A percentile compares a stretch with the other conserved stretches of the same genome.
Conservation (phyloP, 2,888 invertebrate species). For the Ferdinandea cuprea region DNA sequence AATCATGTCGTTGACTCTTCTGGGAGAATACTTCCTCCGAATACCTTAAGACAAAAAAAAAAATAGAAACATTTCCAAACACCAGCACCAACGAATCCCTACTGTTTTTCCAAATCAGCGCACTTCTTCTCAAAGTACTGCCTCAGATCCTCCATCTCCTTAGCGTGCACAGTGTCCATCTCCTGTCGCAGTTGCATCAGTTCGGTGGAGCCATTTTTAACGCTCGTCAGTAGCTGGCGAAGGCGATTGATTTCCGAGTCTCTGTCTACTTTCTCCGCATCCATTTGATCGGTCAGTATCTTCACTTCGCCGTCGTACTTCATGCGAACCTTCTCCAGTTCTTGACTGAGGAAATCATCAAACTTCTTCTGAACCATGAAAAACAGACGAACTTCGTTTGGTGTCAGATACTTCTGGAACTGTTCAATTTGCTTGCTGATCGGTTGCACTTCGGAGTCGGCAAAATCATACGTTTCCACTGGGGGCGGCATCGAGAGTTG, state of each 20-base stretch:
- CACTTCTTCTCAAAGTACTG: slow-evolving; percentile 92
- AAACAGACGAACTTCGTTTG: slow-evolving; percentile 82
- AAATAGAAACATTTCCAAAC: slow-evolving; percentile 13
- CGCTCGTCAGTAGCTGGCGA: slow-evolving; percentile 84
- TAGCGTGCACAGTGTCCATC: slow-evolving; percentile 87
- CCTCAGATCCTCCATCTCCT: slow-evolving; percentile 90
- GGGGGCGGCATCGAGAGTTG: slow-evolving; percentile 78
- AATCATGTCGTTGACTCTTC: slow-evolving; percentile 86
- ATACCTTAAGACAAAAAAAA: slow-evolving; percentile 83
- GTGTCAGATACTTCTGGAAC: slow-evolving; percentile 81
- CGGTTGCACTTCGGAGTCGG: slow-evolving; percentile 69
- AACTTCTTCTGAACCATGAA: slow-evolving; percentile 84
- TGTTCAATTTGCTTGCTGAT: slow-evolving; percentile 82
- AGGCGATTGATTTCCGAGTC: slow-evolving; percentile 84
- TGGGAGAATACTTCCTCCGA: slow-evolving; percentile 88
- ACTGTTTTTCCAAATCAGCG: slow-evolving; percentile 91
- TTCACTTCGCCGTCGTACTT: slow-evolving; percentile 80
- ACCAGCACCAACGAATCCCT: slow-evolving; percentile 76
- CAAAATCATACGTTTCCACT: slow-evolving; percentile 65
- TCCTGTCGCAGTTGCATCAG: slow-evolving; percentile 85
- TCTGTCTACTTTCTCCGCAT: slow-evolving; percentile 85
- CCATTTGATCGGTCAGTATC: slow-evolving; percentile 82
- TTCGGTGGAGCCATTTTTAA: slow-evolving; percentile 85
- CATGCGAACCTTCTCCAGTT: slow-evolving; percentile 84
- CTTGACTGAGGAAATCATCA: slow-evolving; percentile 85